Evolutionary conservation across 2,797 vertebrate species (phyloP).

Genomic region (Corythornis leucogaster): DNA sequence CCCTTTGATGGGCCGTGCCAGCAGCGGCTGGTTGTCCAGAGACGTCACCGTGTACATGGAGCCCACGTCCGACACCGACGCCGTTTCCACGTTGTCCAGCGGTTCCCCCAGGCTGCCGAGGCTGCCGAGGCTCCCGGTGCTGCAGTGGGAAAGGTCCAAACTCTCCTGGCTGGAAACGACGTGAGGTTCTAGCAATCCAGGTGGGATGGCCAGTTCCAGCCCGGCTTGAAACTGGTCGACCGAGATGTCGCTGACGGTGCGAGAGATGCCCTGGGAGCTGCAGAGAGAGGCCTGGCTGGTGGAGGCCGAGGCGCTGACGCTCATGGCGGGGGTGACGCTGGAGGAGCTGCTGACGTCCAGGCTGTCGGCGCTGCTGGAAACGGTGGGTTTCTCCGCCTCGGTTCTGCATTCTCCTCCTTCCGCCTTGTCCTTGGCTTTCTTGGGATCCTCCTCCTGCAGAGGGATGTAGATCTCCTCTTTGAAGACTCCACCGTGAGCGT

Average conservation of each 20-base stretch:
- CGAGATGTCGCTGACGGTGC: conserved; percentile 90
- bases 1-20: conserved; percentile 91
- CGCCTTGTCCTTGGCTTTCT: conserved; percentile 84
- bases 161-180: conserved; percentile 97
- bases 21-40: conserved; percentile 85
- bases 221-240: conserved; percentile 85
- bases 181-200: conserved; percentile 85
- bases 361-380: conserved; percentile 83
- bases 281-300: conserved; percentile 96
- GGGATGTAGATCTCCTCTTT: conserved; percentile 98
- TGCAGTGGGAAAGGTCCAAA: conserved; percentile 93
- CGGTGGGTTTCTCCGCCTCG: conserved; percentile 81
- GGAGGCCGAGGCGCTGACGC: conserved; percentile 91
- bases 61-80: conserved; percentile 87
- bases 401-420: conserved; percentile 83
- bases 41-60: conserved; percentile 91
- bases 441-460: conserved; percentile 90
- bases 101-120: conserved; percentile 93
- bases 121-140: conserved; percentile 94
- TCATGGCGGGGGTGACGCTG: conserved; percentile 91
- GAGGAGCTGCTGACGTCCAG: conserved; percentile 92
- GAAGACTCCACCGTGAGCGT: conserved; percentile 94
- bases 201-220: conserved; percentile 81
- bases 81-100: conserved; percentile 86
- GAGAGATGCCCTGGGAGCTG: conserved; percentile 92